Conservation (phyloP, 2,113 vertebrate species). For the Opisthocomus hoazin region DNA sequence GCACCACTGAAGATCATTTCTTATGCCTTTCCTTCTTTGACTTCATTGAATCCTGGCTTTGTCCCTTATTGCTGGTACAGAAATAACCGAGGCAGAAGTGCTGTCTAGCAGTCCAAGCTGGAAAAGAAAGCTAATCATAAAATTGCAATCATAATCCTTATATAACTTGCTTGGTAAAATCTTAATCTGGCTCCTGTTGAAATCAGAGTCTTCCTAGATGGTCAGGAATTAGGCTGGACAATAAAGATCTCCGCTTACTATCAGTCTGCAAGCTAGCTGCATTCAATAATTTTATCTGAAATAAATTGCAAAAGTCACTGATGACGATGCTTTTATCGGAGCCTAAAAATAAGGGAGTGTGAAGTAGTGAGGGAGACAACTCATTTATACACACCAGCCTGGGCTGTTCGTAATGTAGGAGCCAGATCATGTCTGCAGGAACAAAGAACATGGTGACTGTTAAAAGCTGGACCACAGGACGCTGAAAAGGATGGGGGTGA, state of each 20-base stretch:
- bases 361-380: background rate
- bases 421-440: background rate
- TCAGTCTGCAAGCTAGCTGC: background rate
- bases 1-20: background rate
- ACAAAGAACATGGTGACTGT: background rate
- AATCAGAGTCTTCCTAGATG: background rate
- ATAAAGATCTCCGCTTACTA: background rate
- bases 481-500: background rate
- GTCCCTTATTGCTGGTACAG: background rate
- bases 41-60: slow-evolving; percentile 34
- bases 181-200: background rate
- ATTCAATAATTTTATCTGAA: background rate
- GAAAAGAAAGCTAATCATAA: background rate
- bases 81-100: background rate
- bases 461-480: background rate
- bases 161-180: background rate
- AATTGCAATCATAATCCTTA: background rate
- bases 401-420: background rate
- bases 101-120: background rate
- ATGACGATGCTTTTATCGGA: background rate
- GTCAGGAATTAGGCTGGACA: background rate
- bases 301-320: background rate
- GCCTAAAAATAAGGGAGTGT: background rate
- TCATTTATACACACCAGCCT: background rate
- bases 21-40: slow-evolving; percentile 11